A percentile compares a stretch with the other conserved stretches of the same genome.
Conservation (phyloP, 92 coral and sea anemone species). For the Virgularia gustaviana region DNA sequence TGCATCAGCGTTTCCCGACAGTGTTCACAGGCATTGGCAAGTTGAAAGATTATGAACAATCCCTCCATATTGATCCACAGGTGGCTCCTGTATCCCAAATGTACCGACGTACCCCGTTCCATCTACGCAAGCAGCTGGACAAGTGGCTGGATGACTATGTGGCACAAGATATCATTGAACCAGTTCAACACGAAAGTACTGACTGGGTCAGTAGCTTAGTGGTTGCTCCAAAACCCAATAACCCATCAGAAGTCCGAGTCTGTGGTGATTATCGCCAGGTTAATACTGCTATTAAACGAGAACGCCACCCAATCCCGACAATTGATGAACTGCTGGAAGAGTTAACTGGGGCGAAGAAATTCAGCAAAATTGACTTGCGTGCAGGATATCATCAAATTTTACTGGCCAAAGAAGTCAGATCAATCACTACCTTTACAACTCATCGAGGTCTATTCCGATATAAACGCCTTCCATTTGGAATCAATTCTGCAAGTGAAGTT, state of each 20-base stretch:
- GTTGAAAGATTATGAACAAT: conserved; percentile 27
- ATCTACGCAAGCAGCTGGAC: conserved; percentile 33
- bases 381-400: conserved; percentile 49
- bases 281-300: conserved; percentile 25
- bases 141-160: conserved; percentile 27
- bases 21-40: conserved; percentile 34
- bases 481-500: conserved; percentile 26
- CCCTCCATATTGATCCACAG: conserved; percentile 32
- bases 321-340: conserved; percentile 36
- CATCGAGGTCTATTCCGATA: conserved; percentile 11
- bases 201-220: conserved; percentile 45
- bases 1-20: background rate
- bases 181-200: conserved; percentile 34
- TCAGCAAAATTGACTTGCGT: conserved; percentile 29
- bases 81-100: conserved; percentile 41
- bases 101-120: conserved; percentile 33
- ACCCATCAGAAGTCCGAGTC: conserved; percentile 36
- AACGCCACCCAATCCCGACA: conserved; percentile 37
- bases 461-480: conserved; percentile 21
- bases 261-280: conserved; percentile 42
- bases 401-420: conserved; percentile 15
- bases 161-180: conserved; percentile 37
- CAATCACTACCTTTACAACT: conserved; percentile 18
- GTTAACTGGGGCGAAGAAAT: conserved; percentile 19
- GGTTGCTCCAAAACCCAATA: conserved; percentile 29